Conservation (phyloP, 2,888 invertebrate species). For the Tachina lurida region DNA sequence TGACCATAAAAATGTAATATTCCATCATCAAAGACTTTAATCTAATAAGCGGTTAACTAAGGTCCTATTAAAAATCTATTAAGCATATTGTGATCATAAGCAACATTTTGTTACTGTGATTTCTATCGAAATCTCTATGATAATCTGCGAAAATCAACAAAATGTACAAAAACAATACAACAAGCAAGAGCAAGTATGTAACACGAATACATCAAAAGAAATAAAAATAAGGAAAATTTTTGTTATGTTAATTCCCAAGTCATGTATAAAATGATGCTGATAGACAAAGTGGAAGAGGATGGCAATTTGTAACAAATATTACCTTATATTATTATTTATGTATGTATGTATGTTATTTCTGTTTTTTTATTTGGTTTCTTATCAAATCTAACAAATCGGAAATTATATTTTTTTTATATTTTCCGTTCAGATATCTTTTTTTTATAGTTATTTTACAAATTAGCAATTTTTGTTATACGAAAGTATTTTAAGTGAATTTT, state of each 20-base stretch:
- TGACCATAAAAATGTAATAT: no score
- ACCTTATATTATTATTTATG: slow-evolving; percentile 49
- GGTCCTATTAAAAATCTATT: slow-evolving; percentile 40
- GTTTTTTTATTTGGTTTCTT: slow-evolving; percentile 73
- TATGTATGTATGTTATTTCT: slow-evolving; percentile 40
- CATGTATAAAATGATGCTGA: slow-evolving; percentile 53
- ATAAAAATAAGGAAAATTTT: slow-evolving; percentile 10
- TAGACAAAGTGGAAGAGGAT: slow-evolving; percentile 64
- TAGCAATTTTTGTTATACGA: slow-evolving; percentile 52
- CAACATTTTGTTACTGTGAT: slow-evolving; percentile 31
- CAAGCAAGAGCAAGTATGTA: slow-evolving; percentile 17
- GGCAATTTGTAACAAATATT: slow-evolving; percentile 65
- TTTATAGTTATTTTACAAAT: slow-evolving; percentile 24
- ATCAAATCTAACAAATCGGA: slow-evolving; percentile 72
- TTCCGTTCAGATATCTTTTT: slow-evolving; percentile 6
- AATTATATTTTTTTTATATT: slow-evolving; percentile 49
- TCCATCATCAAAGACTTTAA: slow-evolving; percentile 1
- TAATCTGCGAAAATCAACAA: slow-evolving; percentile 63
- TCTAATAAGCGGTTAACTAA: slow-evolving; percentile 28
- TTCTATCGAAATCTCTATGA: slow-evolving; percentile 57
- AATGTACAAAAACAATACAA: slow-evolving; percentile 16
- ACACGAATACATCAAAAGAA: slow-evolving; percentile 48
- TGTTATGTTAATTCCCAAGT: slow-evolving; percentile 61
- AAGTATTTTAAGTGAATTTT: slow-evolving; percentile 39
- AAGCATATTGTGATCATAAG: slow-evolving; percentile 10